phyloP scores from a whole-genome alignment of 2,113 vertebrate species.

The Seriola dumerili region DNA sequence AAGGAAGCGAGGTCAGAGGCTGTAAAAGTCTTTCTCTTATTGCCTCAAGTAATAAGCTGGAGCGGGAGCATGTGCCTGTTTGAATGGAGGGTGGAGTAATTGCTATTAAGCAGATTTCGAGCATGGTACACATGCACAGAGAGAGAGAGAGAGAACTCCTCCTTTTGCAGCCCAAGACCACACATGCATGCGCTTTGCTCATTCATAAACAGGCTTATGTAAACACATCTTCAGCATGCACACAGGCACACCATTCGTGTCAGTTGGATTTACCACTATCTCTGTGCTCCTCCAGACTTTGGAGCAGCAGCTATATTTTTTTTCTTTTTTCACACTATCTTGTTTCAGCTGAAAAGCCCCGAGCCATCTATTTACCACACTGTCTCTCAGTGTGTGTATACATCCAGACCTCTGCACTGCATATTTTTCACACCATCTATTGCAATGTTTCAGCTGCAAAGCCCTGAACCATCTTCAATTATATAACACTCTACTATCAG shows the following conservation, averaged over 20 bases:
- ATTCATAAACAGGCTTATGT: slow-evolving; percentile 68
- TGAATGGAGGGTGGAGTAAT: slow-evolving; percentile 81
- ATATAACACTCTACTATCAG: slow-evolving; percentile 48
- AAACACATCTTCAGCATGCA: slow-evolving; percentile 61
- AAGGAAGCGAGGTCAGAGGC: slow-evolving; percentile 68
- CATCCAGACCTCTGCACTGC: slow-evolving; percentile 51
- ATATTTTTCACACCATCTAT: slow-evolving; percentile 59
- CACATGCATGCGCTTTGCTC: slow-evolving; percentile 55
- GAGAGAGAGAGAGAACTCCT: slow-evolving; percentile 6
- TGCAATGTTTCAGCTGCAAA: slow-evolving; percentile 32
- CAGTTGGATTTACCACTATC: slow-evolving; percentile 58
- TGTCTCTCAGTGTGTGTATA: slow-evolving; percentile 48
- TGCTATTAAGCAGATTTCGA: slow-evolving; percentile 73
- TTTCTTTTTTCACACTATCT: slow-evolving; percentile 46
- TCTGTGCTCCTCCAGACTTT: slow-evolving; percentile 43
- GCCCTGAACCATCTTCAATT: slow-evolving; percentile 28
- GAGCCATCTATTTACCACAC: slow-evolving; percentile 62
- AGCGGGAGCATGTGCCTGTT: slow-evolving; percentile 69
- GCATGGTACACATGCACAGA: slow-evolving; percentile 38
- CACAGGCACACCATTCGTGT: slow-evolving; percentile 41
- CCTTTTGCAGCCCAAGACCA: slow-evolving; percentile 51
- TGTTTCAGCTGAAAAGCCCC: slow-evolving; percentile 57
- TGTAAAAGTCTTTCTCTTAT: slow-evolving; percentile 70
- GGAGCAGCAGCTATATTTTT: slow-evolving; percentile 15
- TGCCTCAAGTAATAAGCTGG: slow-evolving; percentile 60